A percentile compares a stretch with the other conserved stretches of the same genome.
These are phyloP conservation scores for Parasteatoda lunata DNA, from an alignment of 2,888 invertebrate species.

Conservation along the genomic window DNA sequence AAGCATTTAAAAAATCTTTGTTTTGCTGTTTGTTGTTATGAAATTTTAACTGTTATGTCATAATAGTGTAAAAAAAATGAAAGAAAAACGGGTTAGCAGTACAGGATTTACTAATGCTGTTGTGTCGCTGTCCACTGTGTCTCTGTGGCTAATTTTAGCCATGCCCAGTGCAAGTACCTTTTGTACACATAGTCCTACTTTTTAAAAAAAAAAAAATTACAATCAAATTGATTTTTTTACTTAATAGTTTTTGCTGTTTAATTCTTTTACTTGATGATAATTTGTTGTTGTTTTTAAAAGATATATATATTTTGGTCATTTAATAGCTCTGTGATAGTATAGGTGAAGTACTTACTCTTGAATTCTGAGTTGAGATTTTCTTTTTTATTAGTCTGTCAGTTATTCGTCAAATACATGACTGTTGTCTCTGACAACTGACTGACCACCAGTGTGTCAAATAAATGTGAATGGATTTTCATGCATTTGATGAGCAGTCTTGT, in stretches of 20 bases:
- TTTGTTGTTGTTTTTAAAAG: slow-evolving; percentile 69
- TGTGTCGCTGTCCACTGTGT: slow-evolving; percentile 67
- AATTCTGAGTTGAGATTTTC: slow-evolving; percentile 58
- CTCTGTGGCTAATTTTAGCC: slow-evolving; percentile 52
- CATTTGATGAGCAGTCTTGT: slow-evolving; percentile 68
- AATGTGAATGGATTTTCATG: slow-evolving; percentile 46
- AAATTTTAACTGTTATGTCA: slow-evolving; percentile 68
- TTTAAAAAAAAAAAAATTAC: slow-evolving; percentile 50
- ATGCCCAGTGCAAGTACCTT: slow-evolving; percentile 67
- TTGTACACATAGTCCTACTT: slow-evolving; percentile 65
- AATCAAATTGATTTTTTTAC: slow-evolving; percentile 64
- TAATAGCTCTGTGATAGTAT: slow-evolving; percentile 68
- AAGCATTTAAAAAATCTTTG: slow-evolving; percentile 63
- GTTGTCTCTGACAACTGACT: slow-evolving; percentile 43
- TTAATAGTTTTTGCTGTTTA: slow-evolving; percentile 65
- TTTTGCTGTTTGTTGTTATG: slow-evolving; percentile 69
- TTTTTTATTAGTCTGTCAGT: slow-evolving; percentile 41
- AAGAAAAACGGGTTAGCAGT: slow-evolving; percentile 65
- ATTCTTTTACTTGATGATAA: slow-evolving; percentile 65
- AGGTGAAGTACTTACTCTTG: slow-evolving; percentile 68
- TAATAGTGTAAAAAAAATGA: slow-evolving; percentile 44
- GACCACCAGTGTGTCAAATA: slow-evolving; percentile 55
- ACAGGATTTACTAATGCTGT: slow-evolving; percentile 63
- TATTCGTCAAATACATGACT: slow-evolving; percentile 53
- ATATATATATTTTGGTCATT: slow-evolving; percentile 69